phyloP scores from a whole-genome alignment of 2,113 vertebrate genomes.

The Pteruthius melanotis region DNA sequence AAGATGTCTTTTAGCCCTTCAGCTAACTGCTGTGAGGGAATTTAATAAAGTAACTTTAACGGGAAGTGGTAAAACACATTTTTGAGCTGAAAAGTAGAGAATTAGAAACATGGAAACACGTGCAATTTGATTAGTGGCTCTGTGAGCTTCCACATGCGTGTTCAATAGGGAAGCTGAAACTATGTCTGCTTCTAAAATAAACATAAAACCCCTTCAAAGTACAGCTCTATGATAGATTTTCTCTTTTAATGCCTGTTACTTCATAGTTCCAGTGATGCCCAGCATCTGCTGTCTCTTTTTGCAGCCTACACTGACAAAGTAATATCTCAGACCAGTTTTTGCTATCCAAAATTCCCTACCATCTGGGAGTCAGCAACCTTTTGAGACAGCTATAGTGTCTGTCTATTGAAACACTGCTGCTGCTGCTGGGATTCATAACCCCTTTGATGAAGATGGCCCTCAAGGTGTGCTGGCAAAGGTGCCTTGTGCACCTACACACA shows the following conservation, averaged over 20 bases:
- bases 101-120: not conserved
- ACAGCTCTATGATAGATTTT: not conserved
- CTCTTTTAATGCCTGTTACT: slow-evolving; percentile 16
- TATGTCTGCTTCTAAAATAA: slow-evolving; percentile 4
- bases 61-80: not conserved
- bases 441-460: not conserved
- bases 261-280: not conserved
- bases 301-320: not conserved
- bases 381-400: not conserved
- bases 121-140: not conserved
- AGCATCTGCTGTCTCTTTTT: slow-evolving; percentile 7
- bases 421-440: not conserved
- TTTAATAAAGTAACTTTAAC: not conserved
- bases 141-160: not conserved
- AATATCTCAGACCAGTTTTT: not conserved
- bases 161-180: not conserved
- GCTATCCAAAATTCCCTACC: not conserved
- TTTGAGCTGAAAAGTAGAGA: not conserved
- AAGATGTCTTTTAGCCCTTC: not conserved
- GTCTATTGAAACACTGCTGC: not conserved
- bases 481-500: fast-evolving
- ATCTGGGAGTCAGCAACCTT: not conserved
- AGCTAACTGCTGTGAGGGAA: slow-evolving; percentile 3
- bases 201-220: not conserved
- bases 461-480: fast-evolving